Evolutionary conservation across 2,888 invertebrate species (phyloP).

Genomic region (Cyaniris semiargus): DNA sequence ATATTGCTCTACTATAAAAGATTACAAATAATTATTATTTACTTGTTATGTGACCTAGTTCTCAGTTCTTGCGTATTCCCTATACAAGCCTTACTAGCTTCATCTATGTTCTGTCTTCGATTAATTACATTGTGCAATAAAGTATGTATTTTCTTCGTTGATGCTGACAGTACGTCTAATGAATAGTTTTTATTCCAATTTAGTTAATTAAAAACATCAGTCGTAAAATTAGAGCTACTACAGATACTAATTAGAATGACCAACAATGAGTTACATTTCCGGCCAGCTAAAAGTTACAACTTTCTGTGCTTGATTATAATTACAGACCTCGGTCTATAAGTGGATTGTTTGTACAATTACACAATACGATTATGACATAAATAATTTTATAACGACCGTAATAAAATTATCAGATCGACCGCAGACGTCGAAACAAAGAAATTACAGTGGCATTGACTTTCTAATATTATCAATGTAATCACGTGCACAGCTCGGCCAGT

Average conservation of each 20-base stretch:
- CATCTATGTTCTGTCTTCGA: neutral
- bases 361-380: constrained; percentile 32
- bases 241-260: constrained; percentile 21
- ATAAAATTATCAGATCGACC: constrained; percentile 41
- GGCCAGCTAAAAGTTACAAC: neutral
- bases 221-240: constrained; percentile 10
- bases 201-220: constrained; percentile 1
- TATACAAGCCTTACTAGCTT: too few relatives aligned
- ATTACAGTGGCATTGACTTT: constrained; percentile 46
- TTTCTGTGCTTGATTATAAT: constrained; percentile 18
- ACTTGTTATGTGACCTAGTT: too few relatives aligned
- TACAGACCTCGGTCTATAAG: constrained; percentile 25
- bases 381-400: constrained; percentile 32
- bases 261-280: constrained; percentile 18
- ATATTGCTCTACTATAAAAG: too few relatives aligned
- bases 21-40: too few relatives aligned
- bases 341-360: constrained; percentile 29
- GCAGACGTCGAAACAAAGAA: constrained; percentile 41
- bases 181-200: neutral
- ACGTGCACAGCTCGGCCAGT: constrained; percentile 23
- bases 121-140: neutral
- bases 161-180: neutral
- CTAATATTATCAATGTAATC: constrained; percentile 39
- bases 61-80: too few relatives aligned
- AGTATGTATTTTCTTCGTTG: neutral